Conservation (phyloP, 2,113 vertebrate genomes). For the Onychorhynchus coronatus region DNA sequence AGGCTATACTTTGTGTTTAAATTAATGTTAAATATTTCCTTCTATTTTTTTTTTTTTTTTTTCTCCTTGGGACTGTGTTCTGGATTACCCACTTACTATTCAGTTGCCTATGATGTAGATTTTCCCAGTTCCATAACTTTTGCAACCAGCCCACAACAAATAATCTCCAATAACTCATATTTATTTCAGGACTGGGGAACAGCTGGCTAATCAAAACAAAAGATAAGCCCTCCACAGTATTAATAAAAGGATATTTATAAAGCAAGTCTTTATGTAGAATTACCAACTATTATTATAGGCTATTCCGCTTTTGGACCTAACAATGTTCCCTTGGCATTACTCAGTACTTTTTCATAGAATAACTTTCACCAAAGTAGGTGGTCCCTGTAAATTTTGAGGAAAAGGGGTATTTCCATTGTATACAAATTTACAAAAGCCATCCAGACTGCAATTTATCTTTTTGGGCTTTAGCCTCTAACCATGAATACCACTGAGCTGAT, state of each 20-base stretch:
- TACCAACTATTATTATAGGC: not conserved
- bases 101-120: not conserved
- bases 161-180: not conserved
- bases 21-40: not conserved
- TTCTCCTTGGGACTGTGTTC: not conserved
- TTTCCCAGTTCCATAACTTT: not conserved
- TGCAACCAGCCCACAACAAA: not conserved
- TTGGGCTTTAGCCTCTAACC: not conserved
- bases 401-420: not conserved
- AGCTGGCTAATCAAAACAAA: not conserved
- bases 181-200: not conserved
- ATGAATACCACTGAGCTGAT: not conserved
- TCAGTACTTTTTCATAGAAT: not conserved
- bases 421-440: not conserved
- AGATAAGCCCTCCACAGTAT: not conserved
- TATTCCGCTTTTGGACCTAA: not conserved
- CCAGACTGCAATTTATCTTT: not conserved
- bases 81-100: not conserved
- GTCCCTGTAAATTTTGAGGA: not conserved
- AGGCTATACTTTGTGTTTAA: not conserved
- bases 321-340: not conserved
- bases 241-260: not conserved
- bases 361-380: not conserved
- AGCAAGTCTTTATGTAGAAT: not conserved
- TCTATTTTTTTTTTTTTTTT: not conserved